These are phyloP conservation scores for Rhodeus uyekii DNA, from an alignment of 2,797 vertebrate species.

Conservation along the genomic window DNA sequence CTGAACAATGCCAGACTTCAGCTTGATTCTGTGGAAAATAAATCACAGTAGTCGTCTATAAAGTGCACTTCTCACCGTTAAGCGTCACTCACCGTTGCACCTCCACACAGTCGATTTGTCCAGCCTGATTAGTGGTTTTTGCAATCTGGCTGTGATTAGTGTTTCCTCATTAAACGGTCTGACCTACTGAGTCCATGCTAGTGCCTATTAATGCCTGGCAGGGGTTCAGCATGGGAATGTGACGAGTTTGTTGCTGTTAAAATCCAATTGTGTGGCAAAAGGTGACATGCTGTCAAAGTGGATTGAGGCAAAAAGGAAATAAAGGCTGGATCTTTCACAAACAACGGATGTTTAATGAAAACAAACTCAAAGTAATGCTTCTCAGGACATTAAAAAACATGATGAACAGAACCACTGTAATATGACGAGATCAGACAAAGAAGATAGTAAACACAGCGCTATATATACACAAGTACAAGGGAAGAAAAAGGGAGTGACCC, in stretches of 20 bases:
- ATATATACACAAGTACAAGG: background rate
- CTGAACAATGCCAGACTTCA: slow-evolving; percentile 5
- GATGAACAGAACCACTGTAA: background rate
- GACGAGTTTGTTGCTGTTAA: slow-evolving; percentile 56
- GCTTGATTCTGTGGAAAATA: slow-evolving; percentile 14
- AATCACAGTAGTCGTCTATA: slow-evolving; percentile 31
- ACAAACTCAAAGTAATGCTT: background rate
- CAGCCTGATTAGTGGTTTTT: slow-evolving; percentile 35
- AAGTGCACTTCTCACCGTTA: slow-evolving; percentile 10
- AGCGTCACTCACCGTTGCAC: background rate
- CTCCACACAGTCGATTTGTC: slow-evolving; percentile 33
- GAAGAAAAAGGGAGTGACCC: no score
- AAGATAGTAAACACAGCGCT: background rate
- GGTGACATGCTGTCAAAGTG: background rate
- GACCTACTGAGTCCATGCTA: slow-evolving; percentile 41
- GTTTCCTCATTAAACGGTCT: slow-evolving; percentile 52
- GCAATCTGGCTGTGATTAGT: slow-evolving; percentile 51
- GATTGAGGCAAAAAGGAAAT: background rate
- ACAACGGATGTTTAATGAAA: background rate
- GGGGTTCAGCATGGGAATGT: slow-evolving; percentile 67
- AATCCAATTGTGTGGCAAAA: slow-evolving; percentile 21
- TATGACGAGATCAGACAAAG: background rate
- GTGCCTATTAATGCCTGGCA: slow-evolving; percentile 39
- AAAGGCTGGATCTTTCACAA: background rate
- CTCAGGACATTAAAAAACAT: background rate